Percentiles rank a stretch among this genome's conserved stretches.
Conservation (phyloP, 2,113 vertebrate genomes). For the Lichenostomus cassidix region DNA sequence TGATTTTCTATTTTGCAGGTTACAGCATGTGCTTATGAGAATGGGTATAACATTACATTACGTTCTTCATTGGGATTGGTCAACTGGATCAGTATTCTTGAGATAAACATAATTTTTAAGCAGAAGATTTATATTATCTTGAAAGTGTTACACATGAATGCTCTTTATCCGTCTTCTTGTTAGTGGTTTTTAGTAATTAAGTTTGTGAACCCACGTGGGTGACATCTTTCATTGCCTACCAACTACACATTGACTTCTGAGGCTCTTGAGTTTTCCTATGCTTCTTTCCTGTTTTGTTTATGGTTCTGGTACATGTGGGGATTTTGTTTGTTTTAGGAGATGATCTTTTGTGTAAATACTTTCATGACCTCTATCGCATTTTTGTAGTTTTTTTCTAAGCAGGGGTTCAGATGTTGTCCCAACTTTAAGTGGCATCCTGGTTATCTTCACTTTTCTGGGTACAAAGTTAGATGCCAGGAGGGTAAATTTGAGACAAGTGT, state of each 20-base stretch:
- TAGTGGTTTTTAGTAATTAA: background rate
- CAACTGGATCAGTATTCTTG: background rate
- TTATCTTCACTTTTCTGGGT: background rate
- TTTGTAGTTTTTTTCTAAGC: background rate
- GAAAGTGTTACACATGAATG: background rate
- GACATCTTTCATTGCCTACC: background rate
- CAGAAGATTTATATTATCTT: background rate
- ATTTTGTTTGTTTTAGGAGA: background rate
- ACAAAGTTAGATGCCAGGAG: background rate
- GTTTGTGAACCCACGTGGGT: background rate
- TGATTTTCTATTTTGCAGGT: background rate
- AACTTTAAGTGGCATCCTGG: background rate
- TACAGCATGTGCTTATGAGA: background rate
- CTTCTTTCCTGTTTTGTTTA: background rate
- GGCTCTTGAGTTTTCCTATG: background rate
- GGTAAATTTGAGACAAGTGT: background rate
- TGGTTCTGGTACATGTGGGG: background rate
- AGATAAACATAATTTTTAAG: background rate
- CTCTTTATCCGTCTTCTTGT: background rate
- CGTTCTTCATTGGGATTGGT: background rate
- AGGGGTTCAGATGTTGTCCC: background rate
- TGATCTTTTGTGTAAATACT: background rate
- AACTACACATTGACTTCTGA: background rate
- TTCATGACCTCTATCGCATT: background rate
- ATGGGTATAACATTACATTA: background rate